Base-by-base conservation (phyloP, 37 sponge, comb jelly and placozoan genomes). In the Geodia barretti region DNA sequence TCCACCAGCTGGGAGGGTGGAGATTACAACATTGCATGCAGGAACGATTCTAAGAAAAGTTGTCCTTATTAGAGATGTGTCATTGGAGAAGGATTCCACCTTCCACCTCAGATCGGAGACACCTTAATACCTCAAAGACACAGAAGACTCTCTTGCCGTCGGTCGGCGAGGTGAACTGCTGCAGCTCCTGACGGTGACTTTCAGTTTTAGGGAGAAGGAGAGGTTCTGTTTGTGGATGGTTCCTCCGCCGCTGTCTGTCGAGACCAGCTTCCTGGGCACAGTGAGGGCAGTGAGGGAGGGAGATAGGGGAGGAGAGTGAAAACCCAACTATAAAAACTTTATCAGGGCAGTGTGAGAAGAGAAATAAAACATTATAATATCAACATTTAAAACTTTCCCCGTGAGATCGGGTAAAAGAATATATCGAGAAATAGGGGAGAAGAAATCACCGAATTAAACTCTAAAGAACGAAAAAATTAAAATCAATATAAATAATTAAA, bases 141-240 rank as follows among this genome's bases (percentile, higher is more conserved):
- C 79, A 79, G 66, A 79, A 86, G 28, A 86, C 34, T 11, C 72
- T 36, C 36, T 74, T 79, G 14, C 60, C 60, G 29, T 86, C 74
- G 42, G 23, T 40, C 19, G 26, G 41, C 65, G 39, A 36, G 2
- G n/a, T n/a, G n/a, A 64, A 3, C n/a, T 64, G 74, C 20, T 20
- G 63, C 38, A 73, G 29, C 66, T 79, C 80, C 23, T 86, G 86
- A 86, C n/a, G 33, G 74, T 86, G n/a, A 88, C 83, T 67, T 82
- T 71, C 34, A 82, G 59, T 65, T 86, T 74, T 25, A 79, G 68
- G 32, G 62, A 24, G 60, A 79, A 73, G n/a, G 73, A 59, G 33
- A 85, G 79, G 60, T 79, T 75, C 35, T 79, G 72, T 59, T 86
- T 86, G 32, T 26, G 3, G 43, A 85, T 54, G 8, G 54, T 21